Conservation (phyloP, 2,888 invertebrate genomes). For the Chymomyza procnemis region DNA sequence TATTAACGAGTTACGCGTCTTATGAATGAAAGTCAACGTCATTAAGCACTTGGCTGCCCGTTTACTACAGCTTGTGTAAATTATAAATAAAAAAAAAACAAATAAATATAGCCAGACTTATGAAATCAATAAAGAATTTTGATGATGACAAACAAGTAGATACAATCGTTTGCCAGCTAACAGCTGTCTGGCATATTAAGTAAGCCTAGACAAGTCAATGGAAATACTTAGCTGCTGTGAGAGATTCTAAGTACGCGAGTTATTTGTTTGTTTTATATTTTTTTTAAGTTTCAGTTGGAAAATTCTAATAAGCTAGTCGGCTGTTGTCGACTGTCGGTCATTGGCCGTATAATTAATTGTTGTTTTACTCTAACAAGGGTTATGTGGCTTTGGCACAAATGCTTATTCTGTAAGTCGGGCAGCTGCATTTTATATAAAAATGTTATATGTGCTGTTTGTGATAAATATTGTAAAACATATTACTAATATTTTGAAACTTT, state of each 20-base stretch:
- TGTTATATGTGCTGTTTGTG: too few species aligned
- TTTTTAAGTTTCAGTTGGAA: constrained; percentile 51
- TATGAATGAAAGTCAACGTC: constrained; percentile 66
- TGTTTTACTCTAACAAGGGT: constrained; percentile 37
- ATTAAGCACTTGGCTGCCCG: constrained; percentile 21
- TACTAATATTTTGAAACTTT: too few species aligned
- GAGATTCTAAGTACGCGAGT: constrained; percentile 35
- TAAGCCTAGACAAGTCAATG: constrained; percentile 17
- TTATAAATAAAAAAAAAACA: background rate
- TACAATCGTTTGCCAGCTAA: constrained; percentile 24
- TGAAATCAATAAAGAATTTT: constrained; percentile 62
- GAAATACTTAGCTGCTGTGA: constrained; percentile 39
- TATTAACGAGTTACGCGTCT: constrained; percentile 39
- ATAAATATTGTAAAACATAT: too few species aligned
- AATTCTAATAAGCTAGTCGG: constrained; percentile 36
- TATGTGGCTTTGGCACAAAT: background rate
- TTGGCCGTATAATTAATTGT: constrained; percentile 47
- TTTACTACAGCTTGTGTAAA: background rate
- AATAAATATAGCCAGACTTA: background rate
- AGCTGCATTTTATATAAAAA: too few species aligned
- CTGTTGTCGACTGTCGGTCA: constrained; percentile 33
- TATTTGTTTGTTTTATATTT: too few species aligned
- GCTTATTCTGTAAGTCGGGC: too few species aligned
- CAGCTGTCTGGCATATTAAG: constrained; percentile 31
- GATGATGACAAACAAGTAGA: constrained; percentile 53